phyloP scores from a whole-genome alignment of 2,113 vertebrate genomes.

The Rhinolophus ferrumequinum region DNA sequence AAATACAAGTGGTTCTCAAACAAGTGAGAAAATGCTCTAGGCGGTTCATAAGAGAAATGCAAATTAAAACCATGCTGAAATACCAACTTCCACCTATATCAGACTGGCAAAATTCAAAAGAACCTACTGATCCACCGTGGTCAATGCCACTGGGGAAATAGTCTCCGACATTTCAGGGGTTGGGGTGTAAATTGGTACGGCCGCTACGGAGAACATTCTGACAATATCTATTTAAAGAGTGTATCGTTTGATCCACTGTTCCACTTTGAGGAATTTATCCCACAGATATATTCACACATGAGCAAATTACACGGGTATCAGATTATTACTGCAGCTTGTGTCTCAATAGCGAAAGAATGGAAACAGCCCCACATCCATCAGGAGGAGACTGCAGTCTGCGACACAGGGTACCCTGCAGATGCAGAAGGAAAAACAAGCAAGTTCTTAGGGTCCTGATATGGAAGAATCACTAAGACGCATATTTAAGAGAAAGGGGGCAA shows the following conservation, averaged over 20 bases:
- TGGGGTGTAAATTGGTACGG: not conserved
- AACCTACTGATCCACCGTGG: not conserved
- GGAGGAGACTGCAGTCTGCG: not conserved
- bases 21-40: not conserved
- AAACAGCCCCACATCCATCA: not conserved
- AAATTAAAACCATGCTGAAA: not conserved
- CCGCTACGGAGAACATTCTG: not conserved
- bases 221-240: not conserved
- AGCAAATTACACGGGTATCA: not conserved
- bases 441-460: not conserved
- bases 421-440: not conserved
- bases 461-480: not conserved
- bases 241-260: not conserved
- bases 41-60: constrained; percentile 8
- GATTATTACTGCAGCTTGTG: not conserved
- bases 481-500: not conserved
- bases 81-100: not conserved
- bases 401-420: not conserved
- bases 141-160: not conserved
- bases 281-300: not conserved
- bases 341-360: not conserved
- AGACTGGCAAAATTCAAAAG: not conserved
- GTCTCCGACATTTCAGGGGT: not conserved
- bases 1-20: not conserved
- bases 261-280: not conserved